phyloP scores from a whole-genome alignment of 2,797 vertebrate species.

The Simalia tracyae region DNA sequence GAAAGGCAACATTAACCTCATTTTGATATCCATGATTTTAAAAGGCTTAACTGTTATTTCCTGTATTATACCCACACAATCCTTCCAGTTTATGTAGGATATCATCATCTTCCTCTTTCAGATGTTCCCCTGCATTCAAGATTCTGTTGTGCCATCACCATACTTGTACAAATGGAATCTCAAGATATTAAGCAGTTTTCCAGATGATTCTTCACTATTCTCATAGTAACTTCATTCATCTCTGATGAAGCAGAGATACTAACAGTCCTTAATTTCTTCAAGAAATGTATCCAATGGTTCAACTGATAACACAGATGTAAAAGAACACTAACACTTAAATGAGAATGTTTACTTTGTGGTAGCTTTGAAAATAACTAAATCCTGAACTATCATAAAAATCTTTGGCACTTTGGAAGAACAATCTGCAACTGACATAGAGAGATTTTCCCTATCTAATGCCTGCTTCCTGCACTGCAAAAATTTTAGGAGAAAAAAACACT shows the following conservation, averaged over 20 bases:
- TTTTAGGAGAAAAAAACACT: constrained; percentile 21
- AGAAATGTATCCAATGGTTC: background rate
- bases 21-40: background rate
- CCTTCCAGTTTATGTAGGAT: background rate
- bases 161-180: background rate
- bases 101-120: background rate
- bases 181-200: background rate
- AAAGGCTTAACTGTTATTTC: background rate
- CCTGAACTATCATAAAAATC: constrained; percentile 32
- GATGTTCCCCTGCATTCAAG: background rate
- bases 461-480: background rate
- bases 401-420: constrained; percentile 45
- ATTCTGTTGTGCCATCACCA: background rate
- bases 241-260: background rate
- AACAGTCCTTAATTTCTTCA: background rate
- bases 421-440: constrained; percentile 18
- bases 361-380: background rate
- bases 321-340: background rate
- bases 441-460: background rate
- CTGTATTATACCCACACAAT: background rate
- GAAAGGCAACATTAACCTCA: background rate
- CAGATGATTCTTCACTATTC: background rate
- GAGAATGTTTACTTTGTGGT: background rate
- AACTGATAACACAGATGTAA: background rate
- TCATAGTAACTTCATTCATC: background rate